Percentiles rank a stretch among this genome's conserved stretches.
phyloP scores from a whole-genome alignment of 2,797 vertebrate species.

The Lophius americanus region DNA sequence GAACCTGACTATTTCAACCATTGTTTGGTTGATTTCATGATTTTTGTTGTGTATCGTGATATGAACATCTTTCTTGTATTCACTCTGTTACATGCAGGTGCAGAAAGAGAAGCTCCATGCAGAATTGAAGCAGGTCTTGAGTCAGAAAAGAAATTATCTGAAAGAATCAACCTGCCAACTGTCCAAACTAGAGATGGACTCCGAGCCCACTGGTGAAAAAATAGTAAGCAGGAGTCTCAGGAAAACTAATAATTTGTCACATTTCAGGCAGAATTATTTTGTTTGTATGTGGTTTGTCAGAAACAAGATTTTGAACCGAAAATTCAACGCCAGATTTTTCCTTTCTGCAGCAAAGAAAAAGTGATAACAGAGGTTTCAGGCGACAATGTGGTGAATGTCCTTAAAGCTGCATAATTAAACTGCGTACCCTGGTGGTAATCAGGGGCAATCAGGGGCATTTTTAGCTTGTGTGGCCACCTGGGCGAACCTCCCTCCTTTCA shows the following conservation, averaged over 20 bases:
- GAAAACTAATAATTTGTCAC: background rate
- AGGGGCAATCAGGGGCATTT: no score
- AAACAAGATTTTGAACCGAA: no score
- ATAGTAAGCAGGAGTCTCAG: slow-evolving; percentile 65
- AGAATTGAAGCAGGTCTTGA: slow-evolving; percentile 88
- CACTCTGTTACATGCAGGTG: slow-evolving; percentile 62
- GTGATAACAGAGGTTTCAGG: no score
- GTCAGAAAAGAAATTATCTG: slow-evolving; percentile 83
- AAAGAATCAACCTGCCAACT: slow-evolving; percentile 72
- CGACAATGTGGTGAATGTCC: no score
- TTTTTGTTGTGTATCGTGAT: background rate
- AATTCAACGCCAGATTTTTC: no score
- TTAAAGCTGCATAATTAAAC: no score
- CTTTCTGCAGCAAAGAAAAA: no score
- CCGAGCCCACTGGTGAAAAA: slow-evolving; percentile 68
- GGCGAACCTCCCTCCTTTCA: no score
- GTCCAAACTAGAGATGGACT: slow-evolving; percentile 81
- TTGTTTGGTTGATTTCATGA: background rate
- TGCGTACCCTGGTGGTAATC: no score
- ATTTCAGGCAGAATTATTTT: background rate
- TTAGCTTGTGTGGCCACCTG: no score
- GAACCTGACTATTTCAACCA: background rate
- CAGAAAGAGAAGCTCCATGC: slow-evolving; percentile 90
- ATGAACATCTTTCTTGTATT: background rate
- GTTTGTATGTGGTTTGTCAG: no score